These are phyloP conservation scores for Leptoteleia sp. DNA, from an alignment of 1,140 invertebrate genomes.

Conservation along the genomic window DNA sequence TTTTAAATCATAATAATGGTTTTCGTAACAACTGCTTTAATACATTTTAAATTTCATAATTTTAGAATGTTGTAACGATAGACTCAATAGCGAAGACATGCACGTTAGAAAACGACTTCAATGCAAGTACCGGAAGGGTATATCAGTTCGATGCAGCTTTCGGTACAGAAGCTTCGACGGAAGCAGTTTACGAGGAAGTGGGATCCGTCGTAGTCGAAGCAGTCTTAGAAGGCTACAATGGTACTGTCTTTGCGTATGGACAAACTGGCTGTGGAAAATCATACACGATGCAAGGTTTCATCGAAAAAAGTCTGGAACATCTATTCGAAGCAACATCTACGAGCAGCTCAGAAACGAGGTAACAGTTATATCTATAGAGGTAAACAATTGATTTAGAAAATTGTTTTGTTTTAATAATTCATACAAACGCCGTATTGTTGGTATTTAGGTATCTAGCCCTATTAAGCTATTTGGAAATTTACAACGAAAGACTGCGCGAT, in stretches of 20 bases:
- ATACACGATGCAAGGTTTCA: slow-evolving; percentile 90
- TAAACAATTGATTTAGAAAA: no score
- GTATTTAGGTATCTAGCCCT: slow-evolving; percentile 92
- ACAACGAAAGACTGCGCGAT: slow-evolving; percentile 94
- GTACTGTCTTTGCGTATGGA: slow-evolving; percentile 93
- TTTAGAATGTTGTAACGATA: slow-evolving; percentile 60
- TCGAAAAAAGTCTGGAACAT: slow-evolving; percentile 94
- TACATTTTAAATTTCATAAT: neutral
- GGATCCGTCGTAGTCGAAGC: slow-evolving; percentile 83
- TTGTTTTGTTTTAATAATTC: no score
- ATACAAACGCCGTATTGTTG: no score
- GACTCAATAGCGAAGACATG: slow-evolving; percentile 80
- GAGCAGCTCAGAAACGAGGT: slow-evolving; percentile 83
- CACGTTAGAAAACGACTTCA: slow-evolving; percentile 84
- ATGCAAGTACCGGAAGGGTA: slow-evolving; percentile 69
- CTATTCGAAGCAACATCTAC: slow-evolving; percentile 95
- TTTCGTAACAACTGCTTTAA: no score
- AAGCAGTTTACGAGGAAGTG: slow-evolving; percentile 77
- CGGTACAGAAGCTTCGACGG: slow-evolving; percentile 71
- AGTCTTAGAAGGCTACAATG: slow-evolving; percentile 93
- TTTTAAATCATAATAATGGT: no score
- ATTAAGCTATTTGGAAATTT: slow-evolving; percentile 96
- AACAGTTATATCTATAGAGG: neutral
- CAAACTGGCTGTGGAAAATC: slow-evolving; percentile 93
- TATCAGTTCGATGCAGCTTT: slow-evolving; percentile 79